Base-by-base conservation (phyloP, 2,888 invertebrate genomes). In the Orthosia gracilis region DNA sequence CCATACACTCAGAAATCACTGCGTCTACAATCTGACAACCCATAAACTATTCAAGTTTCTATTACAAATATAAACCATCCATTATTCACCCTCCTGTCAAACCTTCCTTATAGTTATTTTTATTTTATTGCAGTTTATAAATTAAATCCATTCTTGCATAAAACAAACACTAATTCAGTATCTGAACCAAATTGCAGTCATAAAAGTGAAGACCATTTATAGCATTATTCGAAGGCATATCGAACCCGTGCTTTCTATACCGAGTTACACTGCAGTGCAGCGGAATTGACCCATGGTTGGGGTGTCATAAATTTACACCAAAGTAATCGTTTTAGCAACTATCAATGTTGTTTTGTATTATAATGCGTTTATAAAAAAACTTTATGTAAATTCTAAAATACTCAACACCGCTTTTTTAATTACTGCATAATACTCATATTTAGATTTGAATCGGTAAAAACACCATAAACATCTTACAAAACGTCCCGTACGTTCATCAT, bases 131-230 rank as follows among this genome's bases (percentile, higher is more conserved):
- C 85, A 83, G 52, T 86, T 82, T 87, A 88, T 91, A 89, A 86
- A 92, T 91, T 91, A 91, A 93, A 93, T 85, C 89, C 90, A 92
- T 88, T 94, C 91, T 93, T 94, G 94, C 94, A 95, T 95, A 94
- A 96, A 95, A 96, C 93, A 95, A 95, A 95, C 91, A 94, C 93
- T 94, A 94, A 94, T 94, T 93, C 91, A 89, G 90, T 91, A 92
- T 93, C 92, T 91, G 88, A 91, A 91, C 92, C 90, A 94, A 96
- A 96, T 96, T 94, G 93, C 94, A 93, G 94, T 92, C 93, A 94
- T 96, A 96, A 96, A 96, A 95, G 92, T 94, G 94, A 93, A 93
- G 90, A 93, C 91, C 95, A 94, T 95, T 95, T 95, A 96, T 94
- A 93, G 93, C 93, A 93, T 94, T 95, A 95, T 96, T 94, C 91